A percentile compares a stretch with the other conserved stretches of the same genome.
phyloP scores from a whole-genome alignment of 2,797 vertebrate species.

The Eupleurogrammus muticus region DNA sequence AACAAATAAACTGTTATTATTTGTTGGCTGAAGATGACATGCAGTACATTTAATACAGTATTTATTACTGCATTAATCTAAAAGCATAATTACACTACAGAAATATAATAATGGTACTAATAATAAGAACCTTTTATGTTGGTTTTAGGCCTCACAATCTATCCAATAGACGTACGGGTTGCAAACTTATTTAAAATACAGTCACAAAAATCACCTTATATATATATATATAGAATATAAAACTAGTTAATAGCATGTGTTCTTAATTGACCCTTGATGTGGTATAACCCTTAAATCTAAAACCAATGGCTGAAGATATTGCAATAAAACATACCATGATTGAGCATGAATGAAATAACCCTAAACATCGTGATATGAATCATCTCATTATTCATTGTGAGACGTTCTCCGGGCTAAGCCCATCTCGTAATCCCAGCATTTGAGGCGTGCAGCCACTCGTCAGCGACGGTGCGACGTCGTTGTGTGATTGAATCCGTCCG shows the following conservation, averaged over 20 bases:
- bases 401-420: neutral
- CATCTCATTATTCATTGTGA: constrained; percentile 6
- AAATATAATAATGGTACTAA: neutral
- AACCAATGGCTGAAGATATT: too few species aligned
- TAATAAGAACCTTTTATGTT: too few species aligned
- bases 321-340: neutral
- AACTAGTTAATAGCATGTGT: too few species aligned
- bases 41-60: neutral
- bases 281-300: neutral
- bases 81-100: neutral
- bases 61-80: neutral
- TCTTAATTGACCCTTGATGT: too few species aligned
- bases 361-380: neutral
- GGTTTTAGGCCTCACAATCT: too few species aligned
- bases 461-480: constrained; percentile 57
- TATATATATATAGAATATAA: too few species aligned
- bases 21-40: too few species aligned
- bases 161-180: too few species aligned
- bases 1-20: too few species aligned
- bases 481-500: constrained; percentile 53
- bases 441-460: constrained; percentile 46
- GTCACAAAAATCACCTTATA: too few species aligned
- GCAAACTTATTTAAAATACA: too few species aligned
- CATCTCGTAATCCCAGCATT: constrained; percentile 23
- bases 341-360: too few species aligned